These are phyloP conservation scores for Brachypterus glaber DNA, from an alignment of 2,888 invertebrate genomes.

Conservation along the genomic window DNA sequence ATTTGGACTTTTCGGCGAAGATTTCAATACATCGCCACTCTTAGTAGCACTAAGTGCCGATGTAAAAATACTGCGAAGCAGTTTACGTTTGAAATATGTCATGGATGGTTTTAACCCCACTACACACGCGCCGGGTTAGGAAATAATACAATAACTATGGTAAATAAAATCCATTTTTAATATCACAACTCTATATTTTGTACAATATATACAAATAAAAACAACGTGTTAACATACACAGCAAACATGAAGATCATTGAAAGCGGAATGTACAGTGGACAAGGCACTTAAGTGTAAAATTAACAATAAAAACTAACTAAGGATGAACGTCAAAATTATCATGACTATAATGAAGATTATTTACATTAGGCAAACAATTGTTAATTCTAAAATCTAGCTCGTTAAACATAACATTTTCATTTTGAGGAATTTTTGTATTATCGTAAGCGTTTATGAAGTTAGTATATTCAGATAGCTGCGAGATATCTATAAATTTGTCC, in stretches of 20 bases:
- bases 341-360: conserved; percentile 25
- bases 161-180: no score
- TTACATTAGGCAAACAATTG: conserved; percentile 23
- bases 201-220: conserved; percentile 23
- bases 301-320: background rate
- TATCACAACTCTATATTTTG: conserved; percentile 22
- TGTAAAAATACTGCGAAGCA: no score
- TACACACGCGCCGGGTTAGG: no score
- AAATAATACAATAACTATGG: no score
- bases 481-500: conserved; percentile 31
- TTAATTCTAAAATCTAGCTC: conserved; percentile 38
- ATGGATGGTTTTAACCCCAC: no score
- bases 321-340: conserved; percentile 24
- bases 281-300: conserved; percentile 23
- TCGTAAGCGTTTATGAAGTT: conserved; percentile 31
- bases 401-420: conserved; percentile 32
- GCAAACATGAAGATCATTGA: conserved; percentile 26
- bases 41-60: no score
- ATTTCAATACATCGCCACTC: no score
- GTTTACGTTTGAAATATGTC: no score
- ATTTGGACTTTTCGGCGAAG: no score
- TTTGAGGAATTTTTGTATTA: conserved; percentile 25
- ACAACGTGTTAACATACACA: conserved; percentile 16
- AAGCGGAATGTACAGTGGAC: conserved; percentile 21
- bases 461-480: conserved; percentile 35